A percentile compares a stretch with the other conserved stretches of the same genome.
phyloP scores from a whole-genome alignment of 1,140 invertebrate genomes.

The Polypedilum vanderplanki region DNA sequence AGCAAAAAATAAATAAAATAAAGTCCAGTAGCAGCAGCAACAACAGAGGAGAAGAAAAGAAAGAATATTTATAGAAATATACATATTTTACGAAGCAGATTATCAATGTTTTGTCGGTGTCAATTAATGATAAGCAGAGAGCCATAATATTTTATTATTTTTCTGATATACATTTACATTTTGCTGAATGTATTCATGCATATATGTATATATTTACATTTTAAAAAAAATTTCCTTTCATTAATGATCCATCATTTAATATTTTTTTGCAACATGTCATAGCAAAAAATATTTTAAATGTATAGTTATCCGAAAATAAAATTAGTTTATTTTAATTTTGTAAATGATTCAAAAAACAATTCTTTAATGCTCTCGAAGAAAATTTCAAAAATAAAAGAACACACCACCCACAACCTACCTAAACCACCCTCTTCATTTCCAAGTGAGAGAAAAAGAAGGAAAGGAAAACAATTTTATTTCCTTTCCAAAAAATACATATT shows the following conservation, averaged over 20 bases:
- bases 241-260: background rate
- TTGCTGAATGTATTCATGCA: background rate
- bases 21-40: background rate
- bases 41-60: background rate
- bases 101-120: constrained; percentile 24
- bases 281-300: background rate
- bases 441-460: background rate
- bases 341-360: background rate
- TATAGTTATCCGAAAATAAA: constrained; percentile 10
- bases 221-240: background rate
- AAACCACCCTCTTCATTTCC: background rate
- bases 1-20: background rate
- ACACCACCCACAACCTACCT: background rate
- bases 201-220: background rate
- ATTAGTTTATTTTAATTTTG: background rate
- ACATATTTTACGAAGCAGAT: constrained; percentile 10
- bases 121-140: constrained; percentile 16
- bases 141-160: background rate
- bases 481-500: no score
- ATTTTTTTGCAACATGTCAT: background rate
- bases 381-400: background rate
- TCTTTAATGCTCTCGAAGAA: background rate
- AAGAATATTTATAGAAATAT: constrained; percentile 24
- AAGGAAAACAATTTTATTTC: background rate
- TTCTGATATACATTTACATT: background rate